These are phyloP conservation scores for Cossypha heuglini DNA, from an alignment of 2,797 vertebrate species.

Conservation along the genomic window DNA sequence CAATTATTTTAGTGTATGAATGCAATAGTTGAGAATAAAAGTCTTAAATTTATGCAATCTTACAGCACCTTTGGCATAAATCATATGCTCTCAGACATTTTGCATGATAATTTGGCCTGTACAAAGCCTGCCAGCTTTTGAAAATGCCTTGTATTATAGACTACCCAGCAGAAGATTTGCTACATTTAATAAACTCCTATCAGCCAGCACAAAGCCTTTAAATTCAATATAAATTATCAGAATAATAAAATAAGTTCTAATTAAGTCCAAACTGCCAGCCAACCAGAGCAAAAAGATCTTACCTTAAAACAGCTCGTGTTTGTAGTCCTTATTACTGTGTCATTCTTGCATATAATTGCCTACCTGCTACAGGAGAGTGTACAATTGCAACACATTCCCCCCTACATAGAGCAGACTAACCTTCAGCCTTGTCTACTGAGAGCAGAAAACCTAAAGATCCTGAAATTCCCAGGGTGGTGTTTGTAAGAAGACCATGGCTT, in stretches of 20 bases:
- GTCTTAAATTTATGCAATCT: neutral
- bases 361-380: neutral
- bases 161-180: neutral
- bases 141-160: slow-evolving; percentile 1
- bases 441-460: neutral
- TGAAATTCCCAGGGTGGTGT: neutral
- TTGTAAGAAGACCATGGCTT: neutral
- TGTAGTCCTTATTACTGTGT: neutral
- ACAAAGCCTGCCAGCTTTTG: neutral
- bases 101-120: slow-evolving; percentile 28
- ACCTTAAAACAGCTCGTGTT: neutral
- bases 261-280: neutral
- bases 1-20: slow-evolving; percentile 55
- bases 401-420: neutral
- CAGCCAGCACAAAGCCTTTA: neutral
- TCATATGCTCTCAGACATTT: neutral
- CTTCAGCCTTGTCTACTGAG: neutral
- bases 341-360: neutral
- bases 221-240: slow-evolving; percentile 7
- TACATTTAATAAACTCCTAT: slow-evolving; percentile 19
- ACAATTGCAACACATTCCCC: neutral
- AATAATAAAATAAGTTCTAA: neutral
- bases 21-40: neutral
- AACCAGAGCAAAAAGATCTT: neutral
- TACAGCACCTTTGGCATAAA: slow-evolving; percentile 24